Conservation (phyloP, 2,113 vertebrate genomes). For the Indri indri region DNA sequence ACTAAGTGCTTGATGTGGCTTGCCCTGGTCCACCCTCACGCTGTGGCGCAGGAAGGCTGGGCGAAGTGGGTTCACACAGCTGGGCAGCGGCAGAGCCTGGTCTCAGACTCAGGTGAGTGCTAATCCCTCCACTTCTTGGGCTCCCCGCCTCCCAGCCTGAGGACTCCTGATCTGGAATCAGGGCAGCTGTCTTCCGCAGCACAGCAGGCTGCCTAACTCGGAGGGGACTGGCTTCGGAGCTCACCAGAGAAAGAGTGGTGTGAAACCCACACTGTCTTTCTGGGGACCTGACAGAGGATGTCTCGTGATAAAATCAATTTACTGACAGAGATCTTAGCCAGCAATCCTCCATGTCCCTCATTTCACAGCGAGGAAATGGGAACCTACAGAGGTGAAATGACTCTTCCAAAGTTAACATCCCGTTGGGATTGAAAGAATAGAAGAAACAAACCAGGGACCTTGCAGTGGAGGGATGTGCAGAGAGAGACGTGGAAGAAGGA, state of each 20-base stretch:
- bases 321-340: background rate
- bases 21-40: background rate
- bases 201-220: accelerated
- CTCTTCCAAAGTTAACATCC: background rate
- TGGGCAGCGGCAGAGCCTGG: background rate
- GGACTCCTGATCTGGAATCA: background rate
- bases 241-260: background rate
- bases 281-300: background rate
- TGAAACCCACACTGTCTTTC: background rate
- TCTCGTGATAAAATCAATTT: background rate
- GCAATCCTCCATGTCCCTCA: background rate
- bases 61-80: background rate
- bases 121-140: background rate
- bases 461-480: background rate
- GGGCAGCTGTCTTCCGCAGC: accelerated
- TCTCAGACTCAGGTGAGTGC: background rate
- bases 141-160: background rate
- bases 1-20: background rate
- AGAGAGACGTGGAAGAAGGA: background rate
- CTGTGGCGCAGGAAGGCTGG: background rate
- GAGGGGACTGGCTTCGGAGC: background rate
- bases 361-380: background rate
- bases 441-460: background rate
- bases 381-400: background rate
- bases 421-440: background rate